A percentile compares a stretch with the other conserved stretches of the same genome.
phyloP scores from a whole-genome alignment of 2,113 vertebrate genomes.

The Cathartes aura region DNA sequence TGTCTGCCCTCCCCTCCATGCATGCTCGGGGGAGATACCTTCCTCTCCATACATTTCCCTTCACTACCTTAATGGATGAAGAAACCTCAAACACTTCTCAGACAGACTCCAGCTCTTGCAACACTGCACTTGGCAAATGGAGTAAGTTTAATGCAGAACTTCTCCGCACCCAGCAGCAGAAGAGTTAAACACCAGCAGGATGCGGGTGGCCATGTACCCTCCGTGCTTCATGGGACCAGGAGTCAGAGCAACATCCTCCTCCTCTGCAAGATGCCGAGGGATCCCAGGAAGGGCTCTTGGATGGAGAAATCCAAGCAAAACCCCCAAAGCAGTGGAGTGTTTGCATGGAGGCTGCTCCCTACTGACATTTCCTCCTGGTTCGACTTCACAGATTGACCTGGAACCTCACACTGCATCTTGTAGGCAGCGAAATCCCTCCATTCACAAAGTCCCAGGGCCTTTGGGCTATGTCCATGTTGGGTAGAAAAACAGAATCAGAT shows the following conservation, averaged over 20 bases:
- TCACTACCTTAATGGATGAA: background rate
- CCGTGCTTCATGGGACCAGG: rapidly evolving
- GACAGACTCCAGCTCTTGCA: background rate
- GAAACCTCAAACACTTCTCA: background rate
- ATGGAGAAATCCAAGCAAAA: background rate
- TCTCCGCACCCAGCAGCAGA: background rate
- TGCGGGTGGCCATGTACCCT: background rate
- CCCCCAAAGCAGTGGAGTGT: background rate
- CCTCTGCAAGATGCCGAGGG: background rate
- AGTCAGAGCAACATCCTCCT: background rate
- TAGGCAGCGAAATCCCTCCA: background rate
- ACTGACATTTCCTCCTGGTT: background rate
- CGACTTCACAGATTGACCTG: background rate
- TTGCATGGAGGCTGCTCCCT: background rate
- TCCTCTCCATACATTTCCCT: background rate
- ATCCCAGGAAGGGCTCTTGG: background rate
- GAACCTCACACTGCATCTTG: background rate
- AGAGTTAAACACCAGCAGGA: background rate
- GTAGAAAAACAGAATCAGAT: background rate
- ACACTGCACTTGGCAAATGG: background rate
- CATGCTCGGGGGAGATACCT: background rate
- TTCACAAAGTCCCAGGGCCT: background rate
- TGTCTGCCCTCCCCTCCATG: background rate
- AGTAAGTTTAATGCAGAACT: background rate
- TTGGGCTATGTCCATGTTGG: background rate